These are phyloP conservation scores for Microplitis manilae DNA, from an alignment of 2,888 invertebrate genomes.

Conservation along the genomic window DNA sequence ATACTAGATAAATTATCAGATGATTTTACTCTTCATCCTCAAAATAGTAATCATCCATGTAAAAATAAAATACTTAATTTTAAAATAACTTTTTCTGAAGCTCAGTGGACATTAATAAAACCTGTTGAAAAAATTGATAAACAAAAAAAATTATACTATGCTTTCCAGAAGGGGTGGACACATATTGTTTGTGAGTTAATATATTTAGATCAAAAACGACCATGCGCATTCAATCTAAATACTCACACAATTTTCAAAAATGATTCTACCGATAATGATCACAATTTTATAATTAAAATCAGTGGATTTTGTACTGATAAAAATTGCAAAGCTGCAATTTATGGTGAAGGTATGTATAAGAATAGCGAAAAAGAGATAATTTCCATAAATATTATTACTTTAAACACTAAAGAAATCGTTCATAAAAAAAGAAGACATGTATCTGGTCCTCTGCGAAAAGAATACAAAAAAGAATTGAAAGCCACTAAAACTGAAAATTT, in stretches of 20 bases:
- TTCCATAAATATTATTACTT: constrained; percentile 23
- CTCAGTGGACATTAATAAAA: constrained; percentile 25
- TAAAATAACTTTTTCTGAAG: constrained; percentile 27
- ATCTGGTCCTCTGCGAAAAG: constrained; percentile 30
- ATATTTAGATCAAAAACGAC: constrained; percentile 29
- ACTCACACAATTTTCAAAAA: constrained; percentile 10
- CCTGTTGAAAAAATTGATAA: constrained; percentile 31
- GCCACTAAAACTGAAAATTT: constrained; percentile 20
- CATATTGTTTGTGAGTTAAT: constrained; percentile 33
- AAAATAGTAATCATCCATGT: constrained; percentile 35
- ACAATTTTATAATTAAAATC: constrained; percentile 31
- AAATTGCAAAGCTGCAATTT: constrained; percentile 32
- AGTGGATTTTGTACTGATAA: constrained; percentile 28
- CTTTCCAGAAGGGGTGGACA: constrained; percentile 36
- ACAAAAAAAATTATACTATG: constrained; percentile 23
- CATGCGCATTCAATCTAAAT: constrained; percentile 28
- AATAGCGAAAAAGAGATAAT: constrained; percentile 20
- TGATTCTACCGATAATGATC: constrained; percentile 14
- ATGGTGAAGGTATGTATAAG: constrained; percentile 30
- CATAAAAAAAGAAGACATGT: constrained; percentile 34
- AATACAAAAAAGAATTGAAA: constrained; percentile 30
- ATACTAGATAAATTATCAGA: not conserved
- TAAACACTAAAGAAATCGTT: constrained; percentile 30
- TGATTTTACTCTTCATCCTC: constrained; percentile 24
- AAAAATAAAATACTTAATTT: constrained; percentile 33